These are phyloP conservation scores for Hyles euphorbiae DNA, from an alignment of 1,140 invertebrate species.

Conservation along the genomic window DNA sequence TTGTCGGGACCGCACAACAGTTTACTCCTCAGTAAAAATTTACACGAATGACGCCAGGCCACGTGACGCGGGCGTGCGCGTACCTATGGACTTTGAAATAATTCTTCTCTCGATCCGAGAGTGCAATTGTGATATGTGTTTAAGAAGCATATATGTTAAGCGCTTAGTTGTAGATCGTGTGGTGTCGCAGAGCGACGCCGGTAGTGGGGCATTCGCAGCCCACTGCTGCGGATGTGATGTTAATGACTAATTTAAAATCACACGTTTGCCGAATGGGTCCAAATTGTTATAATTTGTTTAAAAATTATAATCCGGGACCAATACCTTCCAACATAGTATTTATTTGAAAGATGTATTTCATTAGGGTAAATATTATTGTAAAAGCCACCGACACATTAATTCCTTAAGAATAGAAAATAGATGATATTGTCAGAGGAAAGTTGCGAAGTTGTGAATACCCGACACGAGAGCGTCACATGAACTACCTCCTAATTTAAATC, in stretches of 20 bases:
- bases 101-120: constrained; percentile 54
- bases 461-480: constrained; percentile 46
- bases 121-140: constrained; percentile 73
- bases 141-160: constrained; percentile 62
- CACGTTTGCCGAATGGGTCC: constrained; percentile 71
- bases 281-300: constrained; percentile 76
- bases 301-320: constrained; percentile 76
- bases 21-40: constrained; percentile 88
- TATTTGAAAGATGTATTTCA: constrained; percentile 75
- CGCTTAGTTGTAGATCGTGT: constrained; percentile 50
- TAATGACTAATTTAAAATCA: constrained; percentile 59
- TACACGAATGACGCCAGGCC: constrained; percentile 81
- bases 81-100: constrained; percentile 59
- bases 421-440: constrained; percentile 64
- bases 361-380: constrained; percentile 72
- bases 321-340: constrained; percentile 75
- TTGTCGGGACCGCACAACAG: constrained; percentile 91
- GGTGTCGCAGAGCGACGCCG: constrained; percentile 70
- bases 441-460: constrained; percentile 57
- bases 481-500: constrained; percentile 73
- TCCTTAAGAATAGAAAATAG: constrained; percentile 74
- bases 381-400: constrained; percentile 75
- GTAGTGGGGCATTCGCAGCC: constrained; percentile 52
- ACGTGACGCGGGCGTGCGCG: constrained; percentile 46
- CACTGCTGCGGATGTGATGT: constrained; percentile 48